Conservation (phyloP, 2,797 vertebrate species). For the Acipenser ruthenus region DNA sequence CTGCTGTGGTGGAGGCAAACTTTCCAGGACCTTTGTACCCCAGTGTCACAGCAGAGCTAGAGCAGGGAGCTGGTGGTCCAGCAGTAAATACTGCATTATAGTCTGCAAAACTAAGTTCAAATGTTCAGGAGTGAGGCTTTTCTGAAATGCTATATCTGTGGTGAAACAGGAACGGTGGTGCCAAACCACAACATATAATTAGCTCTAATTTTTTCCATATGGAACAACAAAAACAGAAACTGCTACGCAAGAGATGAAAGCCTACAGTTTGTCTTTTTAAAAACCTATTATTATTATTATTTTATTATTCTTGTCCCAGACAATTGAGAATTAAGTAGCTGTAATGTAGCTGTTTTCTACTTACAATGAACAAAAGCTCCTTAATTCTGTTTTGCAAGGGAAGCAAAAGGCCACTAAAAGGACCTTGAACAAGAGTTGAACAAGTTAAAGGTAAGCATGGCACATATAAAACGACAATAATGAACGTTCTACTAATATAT, state of each 20-base stretch:
- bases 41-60: conserved; percentile 31
- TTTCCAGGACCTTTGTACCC: conserved; percentile 27
- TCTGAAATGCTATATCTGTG: conserved; percentile 52
- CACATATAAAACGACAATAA: no score
- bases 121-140: conserved; percentile 41
- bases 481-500: no score
- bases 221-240: conserved; percentile 58
- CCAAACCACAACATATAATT: conserved; percentile 62
- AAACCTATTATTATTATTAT: no score
- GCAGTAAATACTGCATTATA: conserved; percentile 38
- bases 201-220: conserved; percentile 62
- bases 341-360: no score
- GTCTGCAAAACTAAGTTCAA: conserved; percentile 29
- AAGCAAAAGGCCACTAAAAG: no score
- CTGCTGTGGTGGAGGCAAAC: conserved; percentile 21
- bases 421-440: no score
- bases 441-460: no score
- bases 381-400: no score
- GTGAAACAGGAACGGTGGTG: conserved; percentile 45
- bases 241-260: conserved; percentile 44
- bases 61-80: conserved; percentile 38
- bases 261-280: conserved; percentile 28
- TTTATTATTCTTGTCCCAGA: no score
- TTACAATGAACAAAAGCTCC: no score
- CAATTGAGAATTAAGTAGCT: no score